A percentile compares a stretch with the other conserved stretches of the same genome.
phyloP scores from a whole-genome alignment of 1,140 invertebrate species.

The Zaprionus ghesquierei region DNA sequence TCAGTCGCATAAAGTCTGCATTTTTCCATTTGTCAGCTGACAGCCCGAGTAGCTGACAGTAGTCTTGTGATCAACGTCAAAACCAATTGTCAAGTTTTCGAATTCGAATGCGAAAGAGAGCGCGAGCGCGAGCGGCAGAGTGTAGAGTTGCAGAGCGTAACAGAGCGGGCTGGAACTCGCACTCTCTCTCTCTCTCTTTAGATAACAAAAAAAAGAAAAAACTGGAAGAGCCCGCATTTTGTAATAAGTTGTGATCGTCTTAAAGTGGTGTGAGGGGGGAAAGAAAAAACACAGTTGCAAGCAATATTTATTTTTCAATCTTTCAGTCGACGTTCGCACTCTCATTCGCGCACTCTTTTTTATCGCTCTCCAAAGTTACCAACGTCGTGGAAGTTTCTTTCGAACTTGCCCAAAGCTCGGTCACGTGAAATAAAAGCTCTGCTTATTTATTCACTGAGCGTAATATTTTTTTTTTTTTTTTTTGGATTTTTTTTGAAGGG shows the following conservation, averaged over 20 bases:
- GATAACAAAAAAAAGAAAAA: too few relatives aligned
- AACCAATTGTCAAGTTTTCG: slow-evolving; percentile 74
- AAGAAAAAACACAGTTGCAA: neutral
- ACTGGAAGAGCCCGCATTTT: slow-evolving; percentile 31
- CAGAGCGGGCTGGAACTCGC: neutral
- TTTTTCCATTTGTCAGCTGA: slow-evolving; percentile 73
- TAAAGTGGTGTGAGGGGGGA: neutral
- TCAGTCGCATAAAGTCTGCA: slow-evolving; percentile 9
- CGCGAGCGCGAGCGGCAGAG: slow-evolving; percentile 24
- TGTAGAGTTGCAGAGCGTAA: neutral
- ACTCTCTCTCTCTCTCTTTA: neutral
- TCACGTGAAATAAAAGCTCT: slow-evolving; percentile 78
- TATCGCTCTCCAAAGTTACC: slow-evolving; percentile 32
- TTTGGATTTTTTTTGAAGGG: neutral
- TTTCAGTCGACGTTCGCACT: neutral
- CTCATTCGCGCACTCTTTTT: neutral
- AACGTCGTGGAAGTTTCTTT: slow-evolving; percentile 47
- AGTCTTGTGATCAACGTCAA: slow-evolving; percentile 77
- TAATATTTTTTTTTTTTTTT: slow-evolving; percentile 7
- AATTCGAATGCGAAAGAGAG: slow-evolving; percentile 52
- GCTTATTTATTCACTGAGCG: slow-evolving; percentile 35
- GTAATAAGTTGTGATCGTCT: neutral
- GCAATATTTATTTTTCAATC: slow-evolving; percentile 3
- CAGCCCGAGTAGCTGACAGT: slow-evolving; percentile 56
- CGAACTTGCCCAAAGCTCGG: slow-evolving; percentile 72